Conservation (phyloP, 2,888 invertebrate species). For the Macrophya annulata region DNA sequence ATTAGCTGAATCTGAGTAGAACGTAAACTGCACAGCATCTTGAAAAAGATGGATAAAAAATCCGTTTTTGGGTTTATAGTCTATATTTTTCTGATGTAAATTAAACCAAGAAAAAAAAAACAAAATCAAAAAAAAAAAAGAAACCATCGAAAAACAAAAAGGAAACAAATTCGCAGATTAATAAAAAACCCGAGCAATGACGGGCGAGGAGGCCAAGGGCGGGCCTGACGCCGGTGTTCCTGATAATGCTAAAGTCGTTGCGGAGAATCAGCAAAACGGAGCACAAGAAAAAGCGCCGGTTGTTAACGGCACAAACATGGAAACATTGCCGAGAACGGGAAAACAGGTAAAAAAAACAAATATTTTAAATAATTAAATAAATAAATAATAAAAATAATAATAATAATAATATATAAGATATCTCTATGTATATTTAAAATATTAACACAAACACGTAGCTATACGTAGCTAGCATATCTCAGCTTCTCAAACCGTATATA, state of each 20-base stretch:
- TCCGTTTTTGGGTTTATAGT: neutral
- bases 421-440: neutral
- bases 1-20: neutral
- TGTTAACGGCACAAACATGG: conserved; percentile 83
- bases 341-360: conserved; percentile 80
- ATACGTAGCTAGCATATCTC: too few species aligned
- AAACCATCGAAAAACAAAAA: neutral
- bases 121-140: neutral
- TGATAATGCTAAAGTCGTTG: conserved; percentile 70
- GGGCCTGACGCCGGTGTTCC: conserved; percentile 70
- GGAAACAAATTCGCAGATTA: conserved; percentile 44
- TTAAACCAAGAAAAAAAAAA: neutral
- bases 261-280: conserved; percentile 82
- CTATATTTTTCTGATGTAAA: conserved; percentile 6
- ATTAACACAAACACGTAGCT: too few species aligned
- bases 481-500: neutral
- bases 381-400: neutral
- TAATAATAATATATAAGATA: neutral
- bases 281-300: conserved; percentile 81
- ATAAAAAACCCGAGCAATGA: conserved; percentile 67
- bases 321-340: conserved; percentile 82
- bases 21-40: conserved; percentile 9
- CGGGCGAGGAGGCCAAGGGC: conserved; percentile 77
- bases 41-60: neutral
- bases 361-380: neutral